Conservation (phyloP, 2,113 vertebrate genomes). For the Embiotoca jacksoni region DNA sequence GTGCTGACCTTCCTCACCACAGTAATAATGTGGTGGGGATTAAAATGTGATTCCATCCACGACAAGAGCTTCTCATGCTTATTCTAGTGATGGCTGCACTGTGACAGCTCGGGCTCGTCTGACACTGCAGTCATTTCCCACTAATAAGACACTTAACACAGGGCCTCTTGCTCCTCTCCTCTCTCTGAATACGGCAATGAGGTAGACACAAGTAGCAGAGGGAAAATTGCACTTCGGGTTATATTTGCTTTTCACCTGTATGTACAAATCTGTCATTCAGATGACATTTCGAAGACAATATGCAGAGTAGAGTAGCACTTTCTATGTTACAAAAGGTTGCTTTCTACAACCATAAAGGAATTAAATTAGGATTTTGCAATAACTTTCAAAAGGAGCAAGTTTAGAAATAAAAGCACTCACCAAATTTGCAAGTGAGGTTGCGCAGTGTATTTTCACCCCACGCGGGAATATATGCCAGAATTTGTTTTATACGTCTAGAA, state of each 20-base stretch:
- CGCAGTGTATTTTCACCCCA: conserved; percentile 20
- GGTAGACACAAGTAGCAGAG: conserved; percentile 73
- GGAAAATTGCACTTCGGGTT: conserved; percentile 74
- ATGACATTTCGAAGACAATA: conserved; percentile 41
- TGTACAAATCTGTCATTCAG: conserved; percentile 63
- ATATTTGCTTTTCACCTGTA: conserved; percentile 76
- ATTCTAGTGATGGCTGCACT: conserved; percentile 83
- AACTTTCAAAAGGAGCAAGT: background rate
- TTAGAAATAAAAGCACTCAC: background rate
- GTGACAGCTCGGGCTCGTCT: conserved; percentile 75
- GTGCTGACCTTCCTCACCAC: conserved; percentile 84
- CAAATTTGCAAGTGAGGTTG: conserved; percentile 50
- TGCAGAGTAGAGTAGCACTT: conserved; percentile 15
- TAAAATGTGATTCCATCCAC: conserved; percentile 85
- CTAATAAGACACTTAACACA: conserved; percentile 88
- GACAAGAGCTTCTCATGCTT: conserved; percentile 83
- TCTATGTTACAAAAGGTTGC: conserved; percentile 16
- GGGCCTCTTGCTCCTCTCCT: conserved; percentile 69
- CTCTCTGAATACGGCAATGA: conserved; percentile 67
- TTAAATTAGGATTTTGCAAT: background rate
- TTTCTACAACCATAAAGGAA: conserved; percentile 5
- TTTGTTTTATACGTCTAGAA: conserved; percentile 11
- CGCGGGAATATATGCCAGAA: conserved; percentile 12
- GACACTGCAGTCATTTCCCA: conserved; percentile 80
- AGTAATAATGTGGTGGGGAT: conserved; percentile 82